These are phyloP conservation scores for Amblyopsis rosae DNA, from an alignment of 2,113 vertebrate genomes.

Conservation along the genomic window DNA sequence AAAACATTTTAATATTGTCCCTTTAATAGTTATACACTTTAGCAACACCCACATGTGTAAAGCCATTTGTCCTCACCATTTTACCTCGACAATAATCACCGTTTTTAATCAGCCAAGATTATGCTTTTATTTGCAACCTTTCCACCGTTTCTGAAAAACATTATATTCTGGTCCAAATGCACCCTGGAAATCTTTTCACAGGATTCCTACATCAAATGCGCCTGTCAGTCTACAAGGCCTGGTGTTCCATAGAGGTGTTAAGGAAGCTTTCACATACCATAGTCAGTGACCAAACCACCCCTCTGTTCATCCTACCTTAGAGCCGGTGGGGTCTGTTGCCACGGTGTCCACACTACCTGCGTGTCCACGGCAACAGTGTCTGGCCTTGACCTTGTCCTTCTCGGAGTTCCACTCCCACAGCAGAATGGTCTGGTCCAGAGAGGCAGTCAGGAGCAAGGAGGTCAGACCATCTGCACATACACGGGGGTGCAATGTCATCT, in stretches of 20 bases:
- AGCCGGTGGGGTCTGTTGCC: slow-evolving; percentile 83
- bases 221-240: no score
- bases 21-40: background rate
- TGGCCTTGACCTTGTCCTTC: slow-evolving; percentile 87
- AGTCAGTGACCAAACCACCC: background rate
- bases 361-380: slow-evolving; percentile 93
- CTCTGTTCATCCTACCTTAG: slow-evolving; percentile 76
- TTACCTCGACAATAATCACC: no score
- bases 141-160: no score
- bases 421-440: slow-evolving; percentile 92
- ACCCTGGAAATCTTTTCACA: no score
- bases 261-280: background rate
- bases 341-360: slow-evolving; percentile 89
- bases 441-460: slow-evolving; percentile 89
- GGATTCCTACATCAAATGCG: no score
- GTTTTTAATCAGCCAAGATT: no score
- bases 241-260: background rate
- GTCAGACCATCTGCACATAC: slow-evolving; percentile 81
- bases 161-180: no score
- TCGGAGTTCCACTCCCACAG: slow-evolving; percentile 97
- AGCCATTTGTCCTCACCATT: no score
- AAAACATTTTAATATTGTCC: background rate
- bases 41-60: no score
- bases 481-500: background rate
- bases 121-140: no score